Conservation (phyloP, 1,140 invertebrate genomes). For the Hypsibius dujardini region DNA sequence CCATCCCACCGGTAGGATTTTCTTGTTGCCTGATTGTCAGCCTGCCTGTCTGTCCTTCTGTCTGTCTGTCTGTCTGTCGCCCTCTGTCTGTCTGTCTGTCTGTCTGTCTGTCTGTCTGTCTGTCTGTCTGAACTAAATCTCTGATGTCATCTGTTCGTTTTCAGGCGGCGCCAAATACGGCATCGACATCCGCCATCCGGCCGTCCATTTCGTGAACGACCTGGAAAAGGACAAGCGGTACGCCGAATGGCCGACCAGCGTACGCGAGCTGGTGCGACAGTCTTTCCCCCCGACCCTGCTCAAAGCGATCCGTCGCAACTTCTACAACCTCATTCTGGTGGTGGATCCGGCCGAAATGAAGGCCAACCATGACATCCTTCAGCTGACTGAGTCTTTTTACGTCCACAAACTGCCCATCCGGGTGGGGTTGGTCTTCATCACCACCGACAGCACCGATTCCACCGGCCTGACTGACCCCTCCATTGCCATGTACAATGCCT, state of each 20-base stretch:
- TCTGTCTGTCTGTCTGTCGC: too few relatives aligned
- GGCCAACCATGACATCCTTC: conserved; percentile 51
- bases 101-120: too few relatives aligned
- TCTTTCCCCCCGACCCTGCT: conserved; percentile 92
- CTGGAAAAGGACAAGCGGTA: conserved; percentile 77
- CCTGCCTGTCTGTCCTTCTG: too few relatives aligned
- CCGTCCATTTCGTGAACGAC: conserved; percentile 83
- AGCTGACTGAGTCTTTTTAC: conserved; percentile 74
- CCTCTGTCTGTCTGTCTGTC: too few relatives aligned
- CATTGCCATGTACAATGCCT: conserved; percentile 44
- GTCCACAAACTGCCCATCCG: conserved; percentile 55
- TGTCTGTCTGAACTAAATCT: too few relatives aligned
- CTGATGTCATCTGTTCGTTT: too few relatives aligned
- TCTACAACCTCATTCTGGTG: conserved; percentile 39
- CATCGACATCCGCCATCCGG: conserved; percentile 74
- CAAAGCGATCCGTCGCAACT: conserved; percentile 34
- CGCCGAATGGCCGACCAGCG: conserved; percentile 61
- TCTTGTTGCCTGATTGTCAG: too few relatives aligned
- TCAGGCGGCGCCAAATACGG: conserved; percentile 61
- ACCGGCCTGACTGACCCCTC: neutral
- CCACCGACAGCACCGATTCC: conserved; percentile 38
- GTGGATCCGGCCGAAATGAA: conserved; percentile 57
- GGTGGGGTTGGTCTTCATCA: conserved; percentile 23
- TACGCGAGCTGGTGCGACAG: conserved; percentile 74
- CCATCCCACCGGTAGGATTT: conserved; percentile 36